Base-by-base conservation (phyloP, 2,797 vertebrate genomes). In the Notolepis coatsorum region DNA sequence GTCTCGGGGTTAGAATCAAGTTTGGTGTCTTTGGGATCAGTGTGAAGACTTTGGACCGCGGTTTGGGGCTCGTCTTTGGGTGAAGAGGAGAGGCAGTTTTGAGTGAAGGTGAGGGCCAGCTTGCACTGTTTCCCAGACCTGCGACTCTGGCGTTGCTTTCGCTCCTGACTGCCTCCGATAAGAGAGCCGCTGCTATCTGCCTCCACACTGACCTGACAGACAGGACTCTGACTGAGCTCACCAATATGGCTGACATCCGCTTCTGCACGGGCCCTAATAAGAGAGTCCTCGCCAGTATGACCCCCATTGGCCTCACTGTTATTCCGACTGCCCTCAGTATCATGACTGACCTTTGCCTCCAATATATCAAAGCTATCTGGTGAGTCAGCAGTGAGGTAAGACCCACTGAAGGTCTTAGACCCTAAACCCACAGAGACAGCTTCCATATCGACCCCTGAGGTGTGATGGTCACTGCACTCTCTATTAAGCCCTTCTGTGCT, bases 81-180 rank as follows among this genome's bases (percentile, higher is more conserved):
- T 20, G 71, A 39, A 61, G 69, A n/a, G 7, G 9, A 60, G 57
- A 83, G 58, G 31, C 83, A 88, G 78, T 84, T 93, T 20, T 91
- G 91, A 55, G 92, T 89, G 71, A 96, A 96, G 13, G 93, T 93
- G 51, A 96, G 91, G 0, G 95, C 95, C 41, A 96, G 87, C 82
- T 92, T 96, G 73, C 94, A 94, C 35, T 89, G 86, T 60, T 93
- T 94, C 37, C 88, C 86, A 2, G 81, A 82, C 67, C 84, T 90
- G 65, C 94, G 89, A 77, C 73, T 88, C 61, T 88, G 90, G n/a
- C 85, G 90, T 42, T 67, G 13, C 79, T 88, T 93, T 65, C 74
- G 90, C 54, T 94, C 94, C 61, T 81, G 85, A 69, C 65, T 75
- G 47, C 72, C 57, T 61, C 56, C 75, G 24, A 43, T 47, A 18